These are phyloP conservation scores for Crotalus horridus DNA, from an alignment of 2,113 vertebrate genomes.

Conservation along the genomic window DNA sequence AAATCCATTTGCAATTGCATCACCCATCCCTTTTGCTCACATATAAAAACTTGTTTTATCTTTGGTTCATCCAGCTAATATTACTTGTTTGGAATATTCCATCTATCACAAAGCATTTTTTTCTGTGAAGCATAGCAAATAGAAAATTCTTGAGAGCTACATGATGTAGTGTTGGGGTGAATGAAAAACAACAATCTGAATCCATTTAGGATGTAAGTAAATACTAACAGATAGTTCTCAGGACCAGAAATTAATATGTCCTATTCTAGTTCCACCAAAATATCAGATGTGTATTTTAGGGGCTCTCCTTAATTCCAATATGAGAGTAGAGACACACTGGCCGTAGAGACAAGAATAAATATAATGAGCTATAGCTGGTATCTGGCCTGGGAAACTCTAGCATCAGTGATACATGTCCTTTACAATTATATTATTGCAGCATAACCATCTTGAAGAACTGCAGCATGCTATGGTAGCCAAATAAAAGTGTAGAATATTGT, in stretches of 20 bases:
- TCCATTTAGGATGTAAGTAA: background rate
- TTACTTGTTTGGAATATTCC: background rate
- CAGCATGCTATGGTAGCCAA: background rate
- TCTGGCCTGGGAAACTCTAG: background rate
- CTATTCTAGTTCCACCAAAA: background rate
- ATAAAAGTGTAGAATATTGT: background rate
- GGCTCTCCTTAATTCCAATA: background rate
- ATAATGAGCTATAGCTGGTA: background rate
- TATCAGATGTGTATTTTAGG: background rate
- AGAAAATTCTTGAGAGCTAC: background rate
- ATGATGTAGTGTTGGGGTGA: background rate
- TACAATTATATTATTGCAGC: background rate
- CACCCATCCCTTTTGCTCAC: background rate
- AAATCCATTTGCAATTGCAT: background rate
- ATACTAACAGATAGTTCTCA: background rate
- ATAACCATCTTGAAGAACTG: background rate
- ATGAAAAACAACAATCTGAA: background rate
- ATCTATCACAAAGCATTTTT: background rate
- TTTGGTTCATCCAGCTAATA: background rate
- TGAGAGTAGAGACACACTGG: background rate
- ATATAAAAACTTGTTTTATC: background rate
- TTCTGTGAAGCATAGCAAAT: background rate
- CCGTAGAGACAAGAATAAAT: background rate
- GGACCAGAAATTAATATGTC: background rate
- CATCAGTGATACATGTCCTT: background rate